Conservation (phyloP, 2,797 vertebrate genomes). For the Chelmon rostratus region DNA sequence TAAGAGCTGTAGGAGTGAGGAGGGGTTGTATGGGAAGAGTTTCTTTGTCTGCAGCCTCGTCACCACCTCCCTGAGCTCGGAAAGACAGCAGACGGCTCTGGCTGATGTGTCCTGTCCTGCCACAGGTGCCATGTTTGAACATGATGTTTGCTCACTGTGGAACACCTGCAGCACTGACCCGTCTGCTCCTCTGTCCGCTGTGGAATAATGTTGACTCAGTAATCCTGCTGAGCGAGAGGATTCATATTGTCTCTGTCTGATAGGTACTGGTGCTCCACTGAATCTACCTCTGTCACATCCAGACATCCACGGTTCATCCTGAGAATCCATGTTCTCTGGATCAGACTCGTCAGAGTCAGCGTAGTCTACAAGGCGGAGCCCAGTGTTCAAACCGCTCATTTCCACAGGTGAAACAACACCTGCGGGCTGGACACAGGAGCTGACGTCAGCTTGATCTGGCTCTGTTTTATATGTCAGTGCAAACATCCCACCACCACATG, state of each 20-base stretch:
- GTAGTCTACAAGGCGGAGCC: conserved; percentile 89
- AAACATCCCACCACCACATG: neutral
- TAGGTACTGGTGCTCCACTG: neutral
- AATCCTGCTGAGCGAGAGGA: neutral
- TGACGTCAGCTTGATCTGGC: neutral
- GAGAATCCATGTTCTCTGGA: conserved; percentile 72
- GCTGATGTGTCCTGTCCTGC: conserved; percentile 43
- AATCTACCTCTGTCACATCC: neutral
- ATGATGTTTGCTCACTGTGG: neutral
- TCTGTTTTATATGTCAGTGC: neutral
- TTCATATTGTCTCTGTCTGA: neutral
- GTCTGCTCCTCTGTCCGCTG: neutral
- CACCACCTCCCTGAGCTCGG: conserved; percentile 87
- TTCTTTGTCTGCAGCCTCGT: conserved; percentile 86
- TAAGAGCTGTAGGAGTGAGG: conserved; percentile 91
- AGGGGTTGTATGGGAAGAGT: conserved; percentile 95
- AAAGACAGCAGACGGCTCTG: conserved; percentile 83
- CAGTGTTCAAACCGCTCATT: neutral
- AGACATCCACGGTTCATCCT: neutral
- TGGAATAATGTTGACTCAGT: neutral
- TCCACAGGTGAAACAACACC: neutral
- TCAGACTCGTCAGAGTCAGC: conserved; percentile 92
- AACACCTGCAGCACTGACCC: neutral
- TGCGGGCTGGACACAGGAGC: neutral
- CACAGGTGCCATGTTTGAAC: neutral